Base-by-base conservation (phyloP, 2,888 invertebrate species). In the Andrena marginata region DNA sequence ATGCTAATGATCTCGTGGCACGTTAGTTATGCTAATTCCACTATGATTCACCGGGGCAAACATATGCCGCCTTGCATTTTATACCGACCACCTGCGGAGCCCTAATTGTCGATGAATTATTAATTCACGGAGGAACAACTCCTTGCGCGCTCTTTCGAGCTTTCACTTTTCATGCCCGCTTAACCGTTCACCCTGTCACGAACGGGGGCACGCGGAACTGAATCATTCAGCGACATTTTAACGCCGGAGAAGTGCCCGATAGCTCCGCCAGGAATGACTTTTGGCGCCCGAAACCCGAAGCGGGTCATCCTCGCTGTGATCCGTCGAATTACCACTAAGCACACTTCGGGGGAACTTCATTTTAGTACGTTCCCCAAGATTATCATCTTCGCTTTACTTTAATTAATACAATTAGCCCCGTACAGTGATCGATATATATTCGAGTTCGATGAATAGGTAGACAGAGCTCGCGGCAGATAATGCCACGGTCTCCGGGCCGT, bases 11-110 rank as follows among this genome's bases (percentile, higher is more conserved):
- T 89, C 85, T 84, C 74, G 87, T 85, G 86, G 87, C 89, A 86
- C 87, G 90, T 91, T 92, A 89, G 90, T 89, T 92, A 92, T 92
- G 91, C 87, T 91, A 92, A 91, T 92, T 90, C 86, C 88, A 85
- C 90, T 89, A 93, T 93, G 93, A 93, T 93, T 93, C 93, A 93
- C 90, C 90, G 80, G 82, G 56, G 80, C 86, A 86, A 91, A 90
- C 93, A 93, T 92, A 93, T 93, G 93, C 88, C 81, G 86, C 76
- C 81, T 82, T 84, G 85, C 87, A 85, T 90, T 91, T 91, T 87
- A 89, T 88, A 87, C 85, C 87, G 90, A 91, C 91, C 92, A 92
- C 92, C 92, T 92, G 92, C 90, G 88, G 90, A 89, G 87, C 85
- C 83, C 84, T 91, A 90, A 90, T 89, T 90, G 90, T 91, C 89